A percentile compares a stretch with the other conserved stretches of the same genome.
Evolutionary conservation across 2,113 vertebrate species (phyloP).

Genomic region (Pollimyrus isidori): DNA sequence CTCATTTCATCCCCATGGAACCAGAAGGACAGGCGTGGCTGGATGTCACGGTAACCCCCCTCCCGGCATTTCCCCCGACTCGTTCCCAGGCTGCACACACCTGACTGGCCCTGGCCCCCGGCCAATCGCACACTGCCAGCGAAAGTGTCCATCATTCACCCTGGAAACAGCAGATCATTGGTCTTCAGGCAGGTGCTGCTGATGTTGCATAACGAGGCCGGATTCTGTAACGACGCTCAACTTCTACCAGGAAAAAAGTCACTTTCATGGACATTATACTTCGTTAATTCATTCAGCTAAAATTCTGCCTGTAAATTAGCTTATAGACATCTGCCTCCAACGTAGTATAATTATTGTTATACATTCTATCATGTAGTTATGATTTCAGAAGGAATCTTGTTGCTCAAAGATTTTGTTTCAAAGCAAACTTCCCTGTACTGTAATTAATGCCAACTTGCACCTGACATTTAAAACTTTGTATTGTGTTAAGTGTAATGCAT

Average conservation of each 20-base stretch:
- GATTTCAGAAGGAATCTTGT: neutral
- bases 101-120: neutral
- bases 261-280: neutral
- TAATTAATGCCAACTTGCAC: neutral
- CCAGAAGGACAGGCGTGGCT: constrained; percentile 36
- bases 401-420: neutral
- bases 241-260: neutral
- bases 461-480: neutral
- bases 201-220: constrained; percentile 34
- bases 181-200: constrained; percentile 34
- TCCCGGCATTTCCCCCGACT: constrained; percentile 25
- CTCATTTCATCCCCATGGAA: constrained; percentile 26
- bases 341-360: neutral
- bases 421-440: neutral
- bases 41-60: constrained; percentile 29
- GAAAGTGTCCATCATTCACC: constrained; percentile 35
- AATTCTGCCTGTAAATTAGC: neutral
- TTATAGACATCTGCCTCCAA: neutral
- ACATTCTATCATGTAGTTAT: neutral
- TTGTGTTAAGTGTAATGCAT: neutral
- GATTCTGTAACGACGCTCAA: neutral
- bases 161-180: constrained; percentile 30
- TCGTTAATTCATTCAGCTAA: neutral
- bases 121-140: constrained; percentile 34
- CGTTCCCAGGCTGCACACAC: constrained; percentile 20